A percentile compares a stretch with the other conserved stretches of the same genome.
phyloP scores from a whole-genome alignment of 2,888 invertebrate species.

The Tetrapedia diversipes region DNA sequence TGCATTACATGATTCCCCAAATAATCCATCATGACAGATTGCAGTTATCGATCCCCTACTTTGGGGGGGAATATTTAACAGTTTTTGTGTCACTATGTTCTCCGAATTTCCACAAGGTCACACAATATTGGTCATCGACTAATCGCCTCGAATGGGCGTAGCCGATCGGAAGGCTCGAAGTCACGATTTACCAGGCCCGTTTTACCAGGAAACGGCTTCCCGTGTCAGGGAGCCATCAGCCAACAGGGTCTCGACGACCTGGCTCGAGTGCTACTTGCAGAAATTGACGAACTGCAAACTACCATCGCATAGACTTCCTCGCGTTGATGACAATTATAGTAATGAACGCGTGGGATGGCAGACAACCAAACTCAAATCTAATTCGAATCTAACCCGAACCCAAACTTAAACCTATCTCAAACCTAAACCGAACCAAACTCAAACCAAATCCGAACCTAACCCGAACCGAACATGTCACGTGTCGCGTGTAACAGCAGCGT shows the following conservation, averaged over 20 bases:
- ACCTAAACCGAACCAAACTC: too few relatives aligned
- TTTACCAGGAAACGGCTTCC: slow-evolving; percentile 75
- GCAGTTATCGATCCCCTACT: too few relatives aligned
- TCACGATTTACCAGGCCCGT: slow-evolving; percentile 46
- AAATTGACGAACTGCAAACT: slow-evolving; percentile 67
- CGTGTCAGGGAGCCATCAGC: slow-evolving; percentile 80
- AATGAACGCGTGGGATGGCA: slow-evolving; percentile 1
- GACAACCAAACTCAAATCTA: too few relatives aligned
- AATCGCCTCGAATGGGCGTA: slow-evolving; percentile 42
- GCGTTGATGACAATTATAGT: slow-evolving; percentile 35
- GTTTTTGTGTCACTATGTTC: background rate
- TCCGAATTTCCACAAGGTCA: slow-evolving; percentile 3
- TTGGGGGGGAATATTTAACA: too few relatives aligned
- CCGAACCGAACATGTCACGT: slow-evolving; percentile 37
- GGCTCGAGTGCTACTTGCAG: slow-evolving; percentile 41
- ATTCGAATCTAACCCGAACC: too few relatives aligned
- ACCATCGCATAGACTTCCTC: slow-evolving; percentile 43
- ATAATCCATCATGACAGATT: too few relatives aligned
- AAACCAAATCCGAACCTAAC: too few relatives aligned
- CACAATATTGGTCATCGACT: slow-evolving; percentile 12
- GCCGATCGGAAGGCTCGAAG: slow-evolving; percentile 50
- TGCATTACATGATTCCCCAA: too few relatives aligned
- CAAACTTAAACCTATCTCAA: too few relatives aligned
- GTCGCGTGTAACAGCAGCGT: slow-evolving; percentile 44
- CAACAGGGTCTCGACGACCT: slow-evolving; percentile 29